A percentile compares a stretch with the other conserved stretches of the same genome.
Evolutionary conservation across 2,113 vertebrate genomes (phyloP).

Genomic region (Zosterops japonicus): DNA sequence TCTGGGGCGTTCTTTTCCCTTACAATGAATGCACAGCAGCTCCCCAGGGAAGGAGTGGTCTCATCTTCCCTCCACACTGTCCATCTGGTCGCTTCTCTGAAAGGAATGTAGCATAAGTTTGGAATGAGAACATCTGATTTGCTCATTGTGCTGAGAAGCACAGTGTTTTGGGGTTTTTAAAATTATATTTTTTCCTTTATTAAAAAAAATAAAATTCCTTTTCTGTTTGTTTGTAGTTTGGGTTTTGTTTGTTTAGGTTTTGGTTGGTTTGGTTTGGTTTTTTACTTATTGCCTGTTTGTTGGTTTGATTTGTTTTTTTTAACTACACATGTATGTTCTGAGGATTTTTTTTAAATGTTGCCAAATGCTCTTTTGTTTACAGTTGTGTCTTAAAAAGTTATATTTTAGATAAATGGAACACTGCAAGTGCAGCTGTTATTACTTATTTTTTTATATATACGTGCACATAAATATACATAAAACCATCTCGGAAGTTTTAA

Average conservation of each 20-base stretch:
- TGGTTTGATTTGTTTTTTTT: background rate
- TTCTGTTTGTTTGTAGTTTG: background rate
- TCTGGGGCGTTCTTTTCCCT: background rate
- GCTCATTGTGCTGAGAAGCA: background rate
- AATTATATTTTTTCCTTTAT: background rate
- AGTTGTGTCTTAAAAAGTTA: background rate
- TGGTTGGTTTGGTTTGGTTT: background rate
- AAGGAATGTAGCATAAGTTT: background rate
- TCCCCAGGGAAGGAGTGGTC: background rate
- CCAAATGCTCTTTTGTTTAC: background rate
- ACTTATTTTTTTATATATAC: background rate
- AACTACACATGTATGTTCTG: background rate
- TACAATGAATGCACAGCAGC: too few relatives aligned
- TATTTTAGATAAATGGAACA: background rate
- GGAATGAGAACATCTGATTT: background rate
- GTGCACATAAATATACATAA: background rate
- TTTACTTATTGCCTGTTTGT: background rate
- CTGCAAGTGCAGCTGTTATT: background rate
- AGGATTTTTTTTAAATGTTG: background rate
- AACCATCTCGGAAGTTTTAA: background rate
- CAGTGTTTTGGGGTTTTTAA: background rate
- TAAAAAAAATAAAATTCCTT: too few relatives aligned
- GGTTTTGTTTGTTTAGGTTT: background rate
- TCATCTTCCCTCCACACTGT: background rate
- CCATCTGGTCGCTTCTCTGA: background rate